Evolutionary conservation across 2,797 vertebrate species (phyloP).

Genomic region (Parambassis ranga): DNA sequence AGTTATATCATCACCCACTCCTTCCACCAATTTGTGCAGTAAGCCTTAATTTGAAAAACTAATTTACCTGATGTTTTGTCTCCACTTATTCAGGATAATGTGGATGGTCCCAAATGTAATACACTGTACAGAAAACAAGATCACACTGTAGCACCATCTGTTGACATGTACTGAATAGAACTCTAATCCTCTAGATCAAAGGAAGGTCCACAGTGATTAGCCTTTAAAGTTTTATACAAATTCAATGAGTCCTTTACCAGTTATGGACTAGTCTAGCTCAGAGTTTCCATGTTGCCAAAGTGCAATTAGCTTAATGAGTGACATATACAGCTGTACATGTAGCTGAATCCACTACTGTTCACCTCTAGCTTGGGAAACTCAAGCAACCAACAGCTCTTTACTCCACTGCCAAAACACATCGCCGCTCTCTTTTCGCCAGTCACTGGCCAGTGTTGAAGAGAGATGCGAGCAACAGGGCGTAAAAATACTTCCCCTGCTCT

Average conservation of each 20-base stretch:
- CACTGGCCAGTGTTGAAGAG: conserved; percentile 41
- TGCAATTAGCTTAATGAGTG: neutral
- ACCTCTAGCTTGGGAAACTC: conserved; percentile 36
- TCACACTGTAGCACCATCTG: neutral
- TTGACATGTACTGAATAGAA: neutral
- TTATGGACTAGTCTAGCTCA: neutral
- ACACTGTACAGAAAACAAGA: neutral
- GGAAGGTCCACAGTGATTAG: neutral
- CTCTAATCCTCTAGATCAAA: neutral
- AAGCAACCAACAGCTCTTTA: conserved; percentile 33
- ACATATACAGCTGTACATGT: conserved; percentile 1
- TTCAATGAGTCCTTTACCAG: neutral
- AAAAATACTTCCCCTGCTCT: conserved; percentile 63
- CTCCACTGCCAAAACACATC: conserved; percentile 49
- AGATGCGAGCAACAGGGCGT: conserved; percentile 67
- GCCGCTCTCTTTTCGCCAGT: conserved; percentile 33
- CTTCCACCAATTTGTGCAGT: too few species aligned
- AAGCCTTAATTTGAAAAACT: too few species aligned
- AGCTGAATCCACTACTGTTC: conserved; percentile 14
- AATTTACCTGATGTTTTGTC: too few species aligned
- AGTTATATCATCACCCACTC: too few species aligned
- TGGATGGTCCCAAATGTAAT: too few species aligned
- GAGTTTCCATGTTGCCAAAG: neutral
- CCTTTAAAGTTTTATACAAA: neutral
- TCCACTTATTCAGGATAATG: too few species aligned